Percentiles rank a stretch among this genome's conserved stretches.
Evolutionary conservation across 2,797 vertebrate genomes (phyloP).

Genomic region (Karalla daura): DNA sequence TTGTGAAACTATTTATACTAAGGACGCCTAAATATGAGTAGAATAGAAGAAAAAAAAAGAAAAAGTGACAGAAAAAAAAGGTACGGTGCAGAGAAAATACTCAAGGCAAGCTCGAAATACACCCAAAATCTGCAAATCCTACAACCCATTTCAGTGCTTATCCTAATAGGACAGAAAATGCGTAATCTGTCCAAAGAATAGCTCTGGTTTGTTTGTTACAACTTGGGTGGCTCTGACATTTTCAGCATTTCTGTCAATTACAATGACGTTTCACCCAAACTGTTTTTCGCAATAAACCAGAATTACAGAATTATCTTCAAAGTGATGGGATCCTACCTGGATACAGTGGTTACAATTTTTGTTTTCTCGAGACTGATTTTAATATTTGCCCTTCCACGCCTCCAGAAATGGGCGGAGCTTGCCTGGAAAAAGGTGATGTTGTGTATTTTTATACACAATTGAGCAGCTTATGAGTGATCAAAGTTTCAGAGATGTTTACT

Average conservation of each 20-base stretch:
- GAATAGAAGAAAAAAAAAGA: too few relatives aligned
- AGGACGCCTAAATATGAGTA: too few relatives aligned
- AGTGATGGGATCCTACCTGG: neutral
- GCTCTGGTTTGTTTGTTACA: neutral
- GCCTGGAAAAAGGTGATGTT: neutral
- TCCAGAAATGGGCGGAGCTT: neutral
- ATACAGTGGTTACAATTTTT: neutral
- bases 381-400: neutral
- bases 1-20: neutral
- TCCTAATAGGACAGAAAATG: too few relatives aligned
- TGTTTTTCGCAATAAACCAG: neutral
- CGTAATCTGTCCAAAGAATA: neutral
- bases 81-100: too few relatives aligned
- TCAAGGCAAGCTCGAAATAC: neutral
- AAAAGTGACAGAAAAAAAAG: too few relatives aligned
- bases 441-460: neutral
- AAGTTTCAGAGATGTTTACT: neutral
- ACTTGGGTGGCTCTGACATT: neutral
- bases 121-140: neutral
- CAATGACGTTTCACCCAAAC: neutral
- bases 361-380: too few relatives aligned
- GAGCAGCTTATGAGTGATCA: neutral
- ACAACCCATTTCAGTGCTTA: neutral
- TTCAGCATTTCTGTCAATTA: neutral
- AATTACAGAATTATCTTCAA: neutral